Evolutionary conservation across 2,113 vertebrate genomes (phyloP).

Genomic region (Blennius ocellaris): DNA sequence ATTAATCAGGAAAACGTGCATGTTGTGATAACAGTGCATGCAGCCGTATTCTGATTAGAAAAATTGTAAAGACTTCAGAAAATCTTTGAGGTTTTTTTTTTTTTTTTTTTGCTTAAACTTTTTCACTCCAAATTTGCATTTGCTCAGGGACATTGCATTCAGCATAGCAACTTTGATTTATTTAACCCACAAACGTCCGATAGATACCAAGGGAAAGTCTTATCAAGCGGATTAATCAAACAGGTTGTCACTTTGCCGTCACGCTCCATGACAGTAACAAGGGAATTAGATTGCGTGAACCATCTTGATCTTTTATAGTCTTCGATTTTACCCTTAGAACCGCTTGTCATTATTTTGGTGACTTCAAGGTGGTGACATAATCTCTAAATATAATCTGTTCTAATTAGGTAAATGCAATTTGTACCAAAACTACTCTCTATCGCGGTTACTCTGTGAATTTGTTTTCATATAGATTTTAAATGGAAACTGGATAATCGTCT

Average conservation of each 20-base stretch:
- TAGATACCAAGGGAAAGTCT: background rate
- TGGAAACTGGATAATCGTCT: no score
- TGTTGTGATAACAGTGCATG: no score
- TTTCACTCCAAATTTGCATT: no score
- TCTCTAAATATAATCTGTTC: background rate
- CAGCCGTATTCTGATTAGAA: no score
- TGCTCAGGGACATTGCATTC: no score
- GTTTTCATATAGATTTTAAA: no score
- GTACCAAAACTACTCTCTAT: background rate
- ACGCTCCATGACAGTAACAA: background rate
- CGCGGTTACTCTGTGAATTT: background rate
- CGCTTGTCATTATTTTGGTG: background rate
- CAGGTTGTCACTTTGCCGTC: background rate
- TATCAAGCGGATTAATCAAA: background rate
- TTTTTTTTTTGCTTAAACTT: no score
- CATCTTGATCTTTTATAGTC: constrained; percentile 30
- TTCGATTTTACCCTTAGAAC: constrained; percentile 25
- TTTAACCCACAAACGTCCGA: no score
- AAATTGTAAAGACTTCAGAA: no score
- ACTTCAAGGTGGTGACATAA: background rate
- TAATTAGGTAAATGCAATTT: background rate
- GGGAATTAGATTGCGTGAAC: background rate
- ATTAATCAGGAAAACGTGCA: no score
- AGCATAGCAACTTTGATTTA: no score
- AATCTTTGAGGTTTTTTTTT: no score